These are phyloP conservation scores for Diarsia dahlii DNA, from an alignment of 2,888 invertebrate species.

Conservation along the genomic window DNA sequence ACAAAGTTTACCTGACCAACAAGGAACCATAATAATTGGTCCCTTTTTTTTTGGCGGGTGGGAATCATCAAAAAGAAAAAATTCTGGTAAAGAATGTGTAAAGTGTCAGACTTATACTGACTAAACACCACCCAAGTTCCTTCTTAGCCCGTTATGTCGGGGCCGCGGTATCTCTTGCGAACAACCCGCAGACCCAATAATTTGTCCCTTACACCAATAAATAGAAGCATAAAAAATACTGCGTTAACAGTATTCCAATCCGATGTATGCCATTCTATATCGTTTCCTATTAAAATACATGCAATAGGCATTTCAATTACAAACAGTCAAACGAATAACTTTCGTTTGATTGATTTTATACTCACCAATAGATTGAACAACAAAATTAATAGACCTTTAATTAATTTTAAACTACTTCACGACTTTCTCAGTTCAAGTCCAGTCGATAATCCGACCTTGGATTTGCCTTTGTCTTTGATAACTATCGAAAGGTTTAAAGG, in stretches of 20 bases:
- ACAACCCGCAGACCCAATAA: too few relatives aligned
- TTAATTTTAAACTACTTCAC: slow-evolving; percentile 26
- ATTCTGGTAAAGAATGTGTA: too few relatives aligned
- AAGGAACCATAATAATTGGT: neutral
- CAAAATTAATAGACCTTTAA: slow-evolving; percentile 18
- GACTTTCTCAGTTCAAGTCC: slow-evolving; percentile 23
- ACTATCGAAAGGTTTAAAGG: slow-evolving; percentile 34
- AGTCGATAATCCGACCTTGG: slow-evolving; percentile 35
- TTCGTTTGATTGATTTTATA: slow-evolving; percentile 8
- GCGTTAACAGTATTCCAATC: neutral
- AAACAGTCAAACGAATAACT: neutral
- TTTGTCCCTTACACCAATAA: neutral
- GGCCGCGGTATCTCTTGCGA: too few relatives aligned
- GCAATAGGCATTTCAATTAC: slow-evolving; percentile 1
- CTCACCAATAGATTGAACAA: slow-evolving; percentile 16
- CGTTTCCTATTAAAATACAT: neutral
- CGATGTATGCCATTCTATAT: neutral
- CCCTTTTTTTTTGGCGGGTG: neutral
- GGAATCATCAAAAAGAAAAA: too few relatives aligned
- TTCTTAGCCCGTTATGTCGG: too few relatives aligned
- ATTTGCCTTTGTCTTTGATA: slow-evolving; percentile 42
- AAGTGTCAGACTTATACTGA: too few relatives aligned
- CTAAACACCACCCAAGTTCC: too few relatives aligned
- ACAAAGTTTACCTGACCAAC: neutral
- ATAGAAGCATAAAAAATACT: neutral